A percentile compares a stretch with the other conserved stretches of the same genome.
Conservation (phyloP, 2,797 vertebrate species). For the Liasis olivaceus region DNA sequence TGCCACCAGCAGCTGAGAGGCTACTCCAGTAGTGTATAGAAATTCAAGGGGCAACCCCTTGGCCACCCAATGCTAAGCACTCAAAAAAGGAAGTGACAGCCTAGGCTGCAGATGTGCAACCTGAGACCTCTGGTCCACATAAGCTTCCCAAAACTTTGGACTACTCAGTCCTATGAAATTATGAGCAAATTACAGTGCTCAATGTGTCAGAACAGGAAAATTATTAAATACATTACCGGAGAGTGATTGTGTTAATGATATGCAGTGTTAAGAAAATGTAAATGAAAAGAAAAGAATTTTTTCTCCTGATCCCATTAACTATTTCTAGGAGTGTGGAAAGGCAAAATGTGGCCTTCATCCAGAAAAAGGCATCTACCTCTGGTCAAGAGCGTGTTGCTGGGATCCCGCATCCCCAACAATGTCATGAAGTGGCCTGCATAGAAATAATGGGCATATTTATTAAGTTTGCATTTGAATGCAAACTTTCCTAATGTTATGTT, state of each 20-base stretch:
- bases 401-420: neutral
- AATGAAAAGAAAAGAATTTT: neutral
- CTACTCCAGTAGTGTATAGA: neutral
- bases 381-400: neutral
- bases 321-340: neutral
- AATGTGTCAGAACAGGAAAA: neutral
- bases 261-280: neutral
- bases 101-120: neutral
- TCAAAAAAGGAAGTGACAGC: neutral
- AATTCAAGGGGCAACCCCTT: neutral
- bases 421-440: neutral
- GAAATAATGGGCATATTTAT: neutral
- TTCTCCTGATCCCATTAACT: neutral
- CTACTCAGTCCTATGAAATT: neutral
- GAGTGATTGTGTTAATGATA: neutral
- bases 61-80: neutral
- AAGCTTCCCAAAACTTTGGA: neutral
- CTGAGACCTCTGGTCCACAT: neutral
- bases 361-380: neutral
- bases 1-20: neutral
- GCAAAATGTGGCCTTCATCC: neutral
- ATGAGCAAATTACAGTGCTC: neutral
- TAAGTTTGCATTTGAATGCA: neutral
- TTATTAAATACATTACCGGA: neutral
- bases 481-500: neutral